Percentiles rank a stretch among this genome's conserved stretches.
phyloP scores from a whole-genome alignment of 1,140 invertebrate species.

The Aphaenogaster ashmeadi region DNA sequence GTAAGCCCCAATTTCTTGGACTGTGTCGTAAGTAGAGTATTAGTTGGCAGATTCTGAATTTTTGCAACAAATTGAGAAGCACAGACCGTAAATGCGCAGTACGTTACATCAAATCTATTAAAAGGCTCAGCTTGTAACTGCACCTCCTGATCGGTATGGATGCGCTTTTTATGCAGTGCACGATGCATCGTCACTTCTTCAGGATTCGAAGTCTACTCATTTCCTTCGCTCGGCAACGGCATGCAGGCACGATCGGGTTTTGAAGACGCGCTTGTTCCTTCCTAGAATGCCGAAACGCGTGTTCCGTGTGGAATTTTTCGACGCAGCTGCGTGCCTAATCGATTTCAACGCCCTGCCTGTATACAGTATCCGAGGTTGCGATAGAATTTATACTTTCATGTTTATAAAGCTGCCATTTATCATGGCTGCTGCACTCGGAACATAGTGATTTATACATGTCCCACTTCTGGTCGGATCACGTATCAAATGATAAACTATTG shows the following conservation, averaged over 20 bases:
- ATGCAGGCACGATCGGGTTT: conserved; percentile 20
- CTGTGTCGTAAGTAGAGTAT: not conserved
- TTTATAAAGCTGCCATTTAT: conserved; percentile 20
- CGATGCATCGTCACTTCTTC: conserved; percentile 26
- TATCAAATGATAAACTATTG: not conserved
- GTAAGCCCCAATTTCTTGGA: not conserved
- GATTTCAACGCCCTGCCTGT: conserved; percentile 57
- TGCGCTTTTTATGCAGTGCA: conserved; percentile 44
- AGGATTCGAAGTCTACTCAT: not conserved
- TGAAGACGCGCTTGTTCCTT: conserved; percentile 28
- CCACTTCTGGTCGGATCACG: not conserved
- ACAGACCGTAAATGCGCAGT: not conserved
- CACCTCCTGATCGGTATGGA: conserved; percentile 15
- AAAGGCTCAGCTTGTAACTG: conserved; percentile 22
- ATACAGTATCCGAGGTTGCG: not conserved
- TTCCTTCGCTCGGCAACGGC: conserved; percentile 23
- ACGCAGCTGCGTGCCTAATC: conserved; percentile 74
- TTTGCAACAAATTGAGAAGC: not conserved
- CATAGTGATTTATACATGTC: conserved; percentile 1
- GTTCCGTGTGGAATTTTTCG: conserved; percentile 67
- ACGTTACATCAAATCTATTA: not conserved
- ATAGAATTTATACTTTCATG: conserved; percentile 37
- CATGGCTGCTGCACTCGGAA: not conserved
- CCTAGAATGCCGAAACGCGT: conserved; percentile 50
- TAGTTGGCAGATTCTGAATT: not conserved